Evolutionary conservation across 2,888 invertebrate species (phyloP).

Genomic region (Meiosimyza platycephala): DNA sequence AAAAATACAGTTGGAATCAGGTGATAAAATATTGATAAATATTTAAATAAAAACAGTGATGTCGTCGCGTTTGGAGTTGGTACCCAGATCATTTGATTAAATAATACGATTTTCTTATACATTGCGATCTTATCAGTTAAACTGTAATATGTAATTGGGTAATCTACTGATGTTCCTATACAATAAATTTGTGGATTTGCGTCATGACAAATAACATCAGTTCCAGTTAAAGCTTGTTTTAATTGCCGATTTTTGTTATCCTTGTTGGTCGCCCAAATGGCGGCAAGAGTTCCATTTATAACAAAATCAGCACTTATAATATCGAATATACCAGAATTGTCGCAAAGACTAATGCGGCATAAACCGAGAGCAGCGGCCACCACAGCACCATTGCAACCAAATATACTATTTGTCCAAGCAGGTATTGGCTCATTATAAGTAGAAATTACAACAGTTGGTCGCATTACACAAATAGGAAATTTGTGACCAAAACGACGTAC

Average conservation of each 20-base stretch:
- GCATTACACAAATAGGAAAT: slow-evolving; percentile 48
- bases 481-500: slow-evolving; percentile 46
- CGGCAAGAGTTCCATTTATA: slow-evolving; percentile 51
- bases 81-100: slow-evolving; percentile 43
- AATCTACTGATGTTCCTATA: slow-evolving; percentile 43
- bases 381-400: slow-evolving; percentile 49
- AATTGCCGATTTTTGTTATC: slow-evolving; percentile 10
- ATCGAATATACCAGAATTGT: slow-evolving; percentile 41
- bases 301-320: slow-evolving; percentile 55
- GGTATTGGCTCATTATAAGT: slow-evolving; percentile 53
- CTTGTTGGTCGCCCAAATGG: slow-evolving; percentile 48
- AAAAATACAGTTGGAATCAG: not conserved
- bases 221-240: not conserved
- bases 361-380: slow-evolving; percentile 49
- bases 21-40: slow-evolving; percentile 48
- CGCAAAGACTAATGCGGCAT: slow-evolving; percentile 42
- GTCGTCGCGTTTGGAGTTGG: slow-evolving; percentile 36
- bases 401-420: slow-evolving; percentile 51
- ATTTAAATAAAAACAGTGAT: slow-evolving; percentile 41
- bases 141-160: slow-evolving; percentile 33
- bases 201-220: too few species aligned
- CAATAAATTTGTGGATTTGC: slow-evolving; percentile 46
- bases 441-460: slow-evolving; percentile 52
- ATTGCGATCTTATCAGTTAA: not conserved
- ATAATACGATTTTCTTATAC: slow-evolving; percentile 28